Base-by-base conservation (phyloP, 1,140 invertebrate species). In the Teleopsis dalmanni region DNA sequence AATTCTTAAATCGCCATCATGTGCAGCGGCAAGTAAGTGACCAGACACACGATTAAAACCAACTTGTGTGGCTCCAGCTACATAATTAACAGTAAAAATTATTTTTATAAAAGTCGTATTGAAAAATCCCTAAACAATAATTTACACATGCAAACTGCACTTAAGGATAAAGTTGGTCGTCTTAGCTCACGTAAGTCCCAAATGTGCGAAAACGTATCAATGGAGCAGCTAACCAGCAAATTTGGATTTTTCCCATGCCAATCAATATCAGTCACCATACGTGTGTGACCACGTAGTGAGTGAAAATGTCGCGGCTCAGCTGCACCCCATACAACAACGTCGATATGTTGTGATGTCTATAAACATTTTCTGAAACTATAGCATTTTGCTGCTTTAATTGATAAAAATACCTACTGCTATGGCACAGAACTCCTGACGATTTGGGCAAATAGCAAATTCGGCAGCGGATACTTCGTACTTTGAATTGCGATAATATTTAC, bases 1-100 rank as follows among this genome's bases (percentile, higher is more conserved):
- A 53, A 98, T 82, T 71, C 93, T 86, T 8, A 96, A 81, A 73
- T 97, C 93, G 13, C 91, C 92, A 68, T 95, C 92, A 72, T 97
- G 92, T 40, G 92, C 88, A 35, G 93, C 95, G 2, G 94, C 93
- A 53, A 98, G 74, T 40, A 90, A 76, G 69, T 94, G 78, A 11
- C 82, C 77, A 8, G 84, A 85, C 25, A 92, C 78, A 60, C 85
- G 82, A 71, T 95, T 95, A 85, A 94, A 98, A 65, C 89, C 83
- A 1, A 96, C 92, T 78, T 96, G 91, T 22, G 87, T 90, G 9
- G 91, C 89, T 51, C 92, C 91, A 71, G 90, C 90, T 84, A 63
- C 54, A 74, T 65, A 51, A 44, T 27, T 35, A 22, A 21, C 0
- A 29, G 0, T 3, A 22, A 26, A 47, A 14, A n/a, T 34, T 7